Conservation (phyloP, 2,888 invertebrate genomes). For the Hemithea aestivaria region DNA sequence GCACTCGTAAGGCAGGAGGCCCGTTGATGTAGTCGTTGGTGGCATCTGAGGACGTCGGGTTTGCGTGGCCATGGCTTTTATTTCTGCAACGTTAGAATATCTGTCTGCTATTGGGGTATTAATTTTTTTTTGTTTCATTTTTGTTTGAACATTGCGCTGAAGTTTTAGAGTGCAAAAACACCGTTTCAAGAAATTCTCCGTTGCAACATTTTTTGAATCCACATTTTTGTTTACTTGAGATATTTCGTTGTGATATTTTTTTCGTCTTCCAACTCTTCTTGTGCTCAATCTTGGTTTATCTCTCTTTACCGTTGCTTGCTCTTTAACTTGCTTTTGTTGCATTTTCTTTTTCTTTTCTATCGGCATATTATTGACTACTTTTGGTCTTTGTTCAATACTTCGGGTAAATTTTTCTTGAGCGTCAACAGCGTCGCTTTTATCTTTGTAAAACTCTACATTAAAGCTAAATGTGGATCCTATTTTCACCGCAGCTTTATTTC, state of each 20-base stretch:
- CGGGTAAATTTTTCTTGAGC: too few species aligned
- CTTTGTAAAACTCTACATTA: constrained; percentile 35
- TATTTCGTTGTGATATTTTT: background rate
- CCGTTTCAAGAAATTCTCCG: constrained; percentile 7
- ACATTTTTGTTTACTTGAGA: background rate
- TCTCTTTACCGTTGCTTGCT: background rate
- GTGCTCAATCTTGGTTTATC: background rate
- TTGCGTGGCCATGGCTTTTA: constrained; percentile 1
- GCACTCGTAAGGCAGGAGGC: constrained; percentile 16
- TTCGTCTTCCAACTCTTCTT: constrained; percentile 1
- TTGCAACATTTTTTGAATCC: background rate
- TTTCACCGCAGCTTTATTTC: constrained; percentile 16
- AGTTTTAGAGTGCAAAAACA: constrained; percentile 16
- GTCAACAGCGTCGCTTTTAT: constrained; percentile 3
- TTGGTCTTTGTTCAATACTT: too few species aligned
- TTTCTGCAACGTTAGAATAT: too few species aligned
- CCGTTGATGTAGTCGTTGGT: constrained; percentile 1
- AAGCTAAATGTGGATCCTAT: constrained; percentile 35
- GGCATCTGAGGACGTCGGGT: background rate
- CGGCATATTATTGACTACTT: background rate
- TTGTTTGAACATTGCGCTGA: background rate
- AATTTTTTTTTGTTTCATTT: too few species aligned
- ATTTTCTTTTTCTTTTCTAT: constrained; percentile 3
- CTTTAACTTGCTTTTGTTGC: background rate
- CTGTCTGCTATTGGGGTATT: too few species aligned